Conservation (phyloP, 2,888 invertebrate genomes). For the Pyrochroa serraticornis region DNA sequence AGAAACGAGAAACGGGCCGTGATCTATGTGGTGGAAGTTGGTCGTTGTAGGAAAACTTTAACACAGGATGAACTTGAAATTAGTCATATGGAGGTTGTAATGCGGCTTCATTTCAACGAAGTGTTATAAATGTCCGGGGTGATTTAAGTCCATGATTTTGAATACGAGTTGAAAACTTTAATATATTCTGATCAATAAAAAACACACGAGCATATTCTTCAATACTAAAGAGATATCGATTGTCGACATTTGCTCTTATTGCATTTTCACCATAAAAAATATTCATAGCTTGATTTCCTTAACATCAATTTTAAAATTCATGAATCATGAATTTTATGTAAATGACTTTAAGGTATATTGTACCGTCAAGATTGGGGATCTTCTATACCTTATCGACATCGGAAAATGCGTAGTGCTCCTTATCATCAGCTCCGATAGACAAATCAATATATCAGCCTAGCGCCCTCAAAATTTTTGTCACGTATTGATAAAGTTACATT, state of each 20-base stretch:
- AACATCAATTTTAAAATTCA: slow-evolving; percentile 37
- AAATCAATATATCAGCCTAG: slow-evolving; percentile 33
- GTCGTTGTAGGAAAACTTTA: slow-evolving; percentile 18
- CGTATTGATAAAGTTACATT: slow-evolving; percentile 35
- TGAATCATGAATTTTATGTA: slow-evolving; percentile 37
- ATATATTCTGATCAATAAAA: slow-evolving; percentile 21
- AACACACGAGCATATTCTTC: slow-evolving; percentile 13
- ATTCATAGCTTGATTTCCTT: slow-evolving; percentile 33
- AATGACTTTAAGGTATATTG: slow-evolving; percentile 36
- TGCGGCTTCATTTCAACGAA: slow-evolving; percentile 17
- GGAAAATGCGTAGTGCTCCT: slow-evolving; percentile 30
- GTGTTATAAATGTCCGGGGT: slow-evolving; percentile 15
- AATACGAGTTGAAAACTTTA: slow-evolving; percentile 14
- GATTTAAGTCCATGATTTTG: slow-evolving; percentile 10
- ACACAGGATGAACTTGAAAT: slow-evolving; percentile 22
- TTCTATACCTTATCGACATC: slow-evolving; percentile 32
- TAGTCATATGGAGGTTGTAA: slow-evolving; percentile 16
- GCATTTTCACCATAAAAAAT: slow-evolving; percentile 33
- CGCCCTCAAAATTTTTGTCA: slow-evolving; percentile 31
- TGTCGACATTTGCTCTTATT: slow-evolving; percentile 32
- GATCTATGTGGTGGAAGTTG: slow-evolving; percentile 17
- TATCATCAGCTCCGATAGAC: slow-evolving; percentile 33
- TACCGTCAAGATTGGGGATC: slow-evolving; percentile 32
- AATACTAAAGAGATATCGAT: slow-evolving; percentile 25
- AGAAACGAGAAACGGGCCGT: slow-evolving; percentile 16